Conservation (phyloP, 2,888 invertebrate species). For the Meandrusa payeni region DNA sequence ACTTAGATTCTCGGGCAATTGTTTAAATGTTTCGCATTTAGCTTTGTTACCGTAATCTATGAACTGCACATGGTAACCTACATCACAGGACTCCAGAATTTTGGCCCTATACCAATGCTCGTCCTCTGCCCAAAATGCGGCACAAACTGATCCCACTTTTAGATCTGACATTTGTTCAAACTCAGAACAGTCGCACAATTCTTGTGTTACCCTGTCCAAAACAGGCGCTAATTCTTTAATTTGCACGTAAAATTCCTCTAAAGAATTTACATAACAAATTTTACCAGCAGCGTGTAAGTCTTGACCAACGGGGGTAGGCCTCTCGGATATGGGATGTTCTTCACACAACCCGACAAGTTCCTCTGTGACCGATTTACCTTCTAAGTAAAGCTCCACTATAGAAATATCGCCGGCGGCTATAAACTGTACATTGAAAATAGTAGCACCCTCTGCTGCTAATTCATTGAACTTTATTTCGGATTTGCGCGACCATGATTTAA, state of each 20-base stretch:
- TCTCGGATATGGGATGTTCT: slow-evolving; percentile 52
- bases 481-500: slow-evolving; percentile 83
- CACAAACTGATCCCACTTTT: slow-evolving; percentile 82
- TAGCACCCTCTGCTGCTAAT: slow-evolving; percentile 84
- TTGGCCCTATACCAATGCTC: slow-evolving; percentile 85
- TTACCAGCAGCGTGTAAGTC: slow-evolving; percentile 78
- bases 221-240: slow-evolving; percentile 77
- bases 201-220: slow-evolving; percentile 82
- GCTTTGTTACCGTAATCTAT: slow-evolving; percentile 87
- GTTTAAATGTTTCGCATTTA: slow-evolving; percentile 79
- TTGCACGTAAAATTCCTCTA: slow-evolving; percentile 88
- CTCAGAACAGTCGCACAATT: slow-evolving; percentile 71
- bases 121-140: slow-evolving; percentile 84
- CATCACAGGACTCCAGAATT: slow-evolving; percentile 80
- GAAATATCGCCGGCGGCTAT: slow-evolving; percentile 84
- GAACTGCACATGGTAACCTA: slow-evolving; percentile 81
- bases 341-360: slow-evolving; percentile 79
- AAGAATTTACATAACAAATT: slow-evolving; percentile 84
- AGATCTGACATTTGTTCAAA: slow-evolving; percentile 75
- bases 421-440: slow-evolving; percentile 85
- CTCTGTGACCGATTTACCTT: slow-evolving; percentile 83
- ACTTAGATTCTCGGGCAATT: slow-evolving; percentile 81
- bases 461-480: slow-evolving; percentile 85
- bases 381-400: slow-evolving; percentile 81
- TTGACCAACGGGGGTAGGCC: slow-evolving; percentile 64